Evolutionary conservation across 2,113 vertebrate genomes (phyloP).

Genomic region (Holacanthus passer): DNA sequence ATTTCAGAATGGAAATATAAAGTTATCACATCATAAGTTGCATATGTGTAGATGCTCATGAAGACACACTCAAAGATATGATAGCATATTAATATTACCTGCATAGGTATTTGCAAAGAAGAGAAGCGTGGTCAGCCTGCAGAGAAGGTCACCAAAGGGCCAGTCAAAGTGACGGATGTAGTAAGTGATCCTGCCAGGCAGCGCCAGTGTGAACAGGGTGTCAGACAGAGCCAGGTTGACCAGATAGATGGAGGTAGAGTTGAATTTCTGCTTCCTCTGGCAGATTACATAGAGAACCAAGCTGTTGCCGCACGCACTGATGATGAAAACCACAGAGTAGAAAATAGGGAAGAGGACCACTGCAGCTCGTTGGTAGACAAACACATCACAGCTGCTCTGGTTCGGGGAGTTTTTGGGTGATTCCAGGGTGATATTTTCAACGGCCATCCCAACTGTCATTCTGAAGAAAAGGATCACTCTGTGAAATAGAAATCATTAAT

Average conservation of each 20-base stretch:
- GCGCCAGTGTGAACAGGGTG: slow-evolving; percentile 86
- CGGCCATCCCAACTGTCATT: slow-evolving; percentile 55
- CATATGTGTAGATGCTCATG: background rate
- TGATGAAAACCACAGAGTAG: slow-evolving; percentile 83
- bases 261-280: slow-evolving; percentile 87
- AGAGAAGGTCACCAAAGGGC: slow-evolving; percentile 88
- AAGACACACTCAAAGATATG: background rate
- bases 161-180: slow-evolving; percentile 87
- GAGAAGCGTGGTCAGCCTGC: slow-evolving; percentile 84
- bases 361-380: slow-evolving; percentile 75
- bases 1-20: background rate
- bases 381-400: slow-evolving; percentile 83
- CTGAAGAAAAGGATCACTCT: background rate
- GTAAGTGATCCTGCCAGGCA: slow-evolving; percentile 87
- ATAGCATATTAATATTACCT: slow-evolving; percentile 40
- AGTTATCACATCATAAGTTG: too few relatives aligned
- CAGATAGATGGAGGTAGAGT: slow-evolving; percentile 87
- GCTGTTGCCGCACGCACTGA: slow-evolving; percentile 85
- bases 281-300: slow-evolving; percentile 87
- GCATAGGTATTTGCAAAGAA: slow-evolving; percentile 89
- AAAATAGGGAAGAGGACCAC: slow-evolving; percentile 85
- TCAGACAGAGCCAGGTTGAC: slow-evolving; percentile 89
- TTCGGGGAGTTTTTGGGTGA: slow-evolving; percentile 52
- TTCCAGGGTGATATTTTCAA: slow-evolving; percentile 55
- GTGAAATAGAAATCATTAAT: background rate